phyloP scores from a whole-genome alignment of 2,888 invertebrate species.

The Euproctis similis region DNA sequence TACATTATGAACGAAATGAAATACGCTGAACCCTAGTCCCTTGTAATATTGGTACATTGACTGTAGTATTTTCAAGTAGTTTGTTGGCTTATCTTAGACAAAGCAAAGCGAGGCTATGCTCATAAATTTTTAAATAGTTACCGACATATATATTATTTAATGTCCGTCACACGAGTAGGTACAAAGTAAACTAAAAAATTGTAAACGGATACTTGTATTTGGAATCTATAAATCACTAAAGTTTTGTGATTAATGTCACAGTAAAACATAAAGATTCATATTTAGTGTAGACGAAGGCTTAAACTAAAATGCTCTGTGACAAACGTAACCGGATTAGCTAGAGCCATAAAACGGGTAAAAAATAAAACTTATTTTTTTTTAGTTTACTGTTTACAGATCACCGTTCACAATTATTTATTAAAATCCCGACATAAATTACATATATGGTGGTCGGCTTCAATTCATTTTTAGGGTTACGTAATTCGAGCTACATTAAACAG shows the following conservation, averaged over 20 bases:
- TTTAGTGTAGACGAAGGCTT: slow-evolving; percentile 52
- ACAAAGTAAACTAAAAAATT: slow-evolving; percentile 28
- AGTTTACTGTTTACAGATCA: slow-evolving; percentile 66
- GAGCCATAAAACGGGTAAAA: slow-evolving; percentile 51
- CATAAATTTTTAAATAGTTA: too few species aligned
- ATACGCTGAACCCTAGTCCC: too few species aligned
- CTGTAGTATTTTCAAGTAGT: too few species aligned
- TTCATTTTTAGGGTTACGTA: slow-evolving; percentile 28
- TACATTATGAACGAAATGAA: too few species aligned
- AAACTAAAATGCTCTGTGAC: slow-evolving; percentile 43
- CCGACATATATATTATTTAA: too few species aligned
- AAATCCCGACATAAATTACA: slow-evolving; percentile 63
- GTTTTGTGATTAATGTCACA: slow-evolving; percentile 72
- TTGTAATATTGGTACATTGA: too few species aligned
- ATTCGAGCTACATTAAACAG: too few species aligned
- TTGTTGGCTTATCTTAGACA: too few species aligned
- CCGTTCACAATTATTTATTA: slow-evolving; percentile 60
- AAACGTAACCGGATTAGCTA: slow-evolving; percentile 41
- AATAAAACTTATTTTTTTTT: slow-evolving; percentile 56
- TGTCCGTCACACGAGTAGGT: too few species aligned
- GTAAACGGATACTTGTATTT: slow-evolving; percentile 44
- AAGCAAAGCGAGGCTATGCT: too few species aligned
- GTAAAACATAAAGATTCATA: slow-evolving; percentile 66
- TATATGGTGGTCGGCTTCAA: too few species aligned
- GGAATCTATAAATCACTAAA: slow-evolving; percentile 56